Conservation (phyloP, 2,797 vertebrate species). For the Zenarchopterus dispar region DNA sequence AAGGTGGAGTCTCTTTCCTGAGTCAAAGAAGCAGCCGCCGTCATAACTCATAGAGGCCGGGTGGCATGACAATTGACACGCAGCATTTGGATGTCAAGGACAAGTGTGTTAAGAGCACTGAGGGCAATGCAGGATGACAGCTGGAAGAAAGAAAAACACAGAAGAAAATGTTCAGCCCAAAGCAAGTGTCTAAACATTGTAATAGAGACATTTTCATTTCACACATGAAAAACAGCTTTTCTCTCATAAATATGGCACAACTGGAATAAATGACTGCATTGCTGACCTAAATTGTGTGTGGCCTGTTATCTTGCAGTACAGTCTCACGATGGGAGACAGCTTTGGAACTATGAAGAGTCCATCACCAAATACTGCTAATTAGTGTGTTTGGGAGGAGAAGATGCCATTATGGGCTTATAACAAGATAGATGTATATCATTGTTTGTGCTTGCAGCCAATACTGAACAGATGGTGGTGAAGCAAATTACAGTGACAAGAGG, state of each 20-base stretch:
- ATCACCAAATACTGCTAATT: conserved; percentile 47
- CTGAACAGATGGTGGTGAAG: conserved; percentile 69
- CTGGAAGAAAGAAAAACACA: conserved; percentile 65
- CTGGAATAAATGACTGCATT: conserved; percentile 35
- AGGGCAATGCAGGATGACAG: conserved; percentile 68
- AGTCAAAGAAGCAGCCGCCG: conserved; percentile 62
- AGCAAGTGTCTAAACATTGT: conserved; percentile 17
- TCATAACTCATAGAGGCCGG: conserved; percentile 73
- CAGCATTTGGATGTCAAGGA: conserved; percentile 75
- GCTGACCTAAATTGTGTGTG: conserved; percentile 38
- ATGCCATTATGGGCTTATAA: conserved; percentile 62
- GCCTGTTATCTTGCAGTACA: conserved; percentile 26
- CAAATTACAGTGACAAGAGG: conserved; percentile 69
- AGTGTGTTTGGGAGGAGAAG: conserved; percentile 39
- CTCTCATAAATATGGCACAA: conserved; percentile 34
- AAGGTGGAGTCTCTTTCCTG: conserved; percentile 65
- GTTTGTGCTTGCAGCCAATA: conserved; percentile 55
- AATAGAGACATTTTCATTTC: conserved; percentile 25
- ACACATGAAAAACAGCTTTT: conserved; percentile 29
- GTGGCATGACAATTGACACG: conserved; percentile 54
- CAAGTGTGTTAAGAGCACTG: conserved; percentile 55
- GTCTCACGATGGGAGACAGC: conserved; percentile 17
- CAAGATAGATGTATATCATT: conserved; percentile 60
- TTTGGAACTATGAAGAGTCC: conserved; percentile 29
- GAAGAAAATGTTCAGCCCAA: conserved; percentile 48